Evolutionary conservation across 2,113 vertebrate genomes (phyloP).

Genomic region (Pseudonaja textilis): DNA sequence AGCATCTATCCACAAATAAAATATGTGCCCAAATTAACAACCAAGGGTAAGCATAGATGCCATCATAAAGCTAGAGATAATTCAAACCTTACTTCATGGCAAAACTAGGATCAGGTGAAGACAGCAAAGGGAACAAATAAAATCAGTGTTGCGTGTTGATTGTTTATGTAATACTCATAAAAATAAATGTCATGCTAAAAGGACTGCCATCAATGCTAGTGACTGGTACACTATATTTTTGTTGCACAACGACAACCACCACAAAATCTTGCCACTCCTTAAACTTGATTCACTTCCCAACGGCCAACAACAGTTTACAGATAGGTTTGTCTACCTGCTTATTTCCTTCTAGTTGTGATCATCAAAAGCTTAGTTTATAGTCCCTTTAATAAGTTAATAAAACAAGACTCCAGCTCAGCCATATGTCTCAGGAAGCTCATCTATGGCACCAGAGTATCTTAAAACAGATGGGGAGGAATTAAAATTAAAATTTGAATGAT

Average conservation of each 20-base stretch:
- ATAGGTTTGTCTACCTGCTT: constrained; percentile 26
- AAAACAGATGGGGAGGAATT: constrained; percentile 2
- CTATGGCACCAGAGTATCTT: constrained; percentile 24
- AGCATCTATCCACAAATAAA: constrained; percentile 49
- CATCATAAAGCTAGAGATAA: constrained; percentile 18
- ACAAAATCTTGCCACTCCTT: background rate
- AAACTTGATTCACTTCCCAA: constrained; percentile 28
- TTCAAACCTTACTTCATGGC: constrained; percentile 5
- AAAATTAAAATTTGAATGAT: constrained; percentile 37
- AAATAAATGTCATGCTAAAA: constrained; percentile 10
- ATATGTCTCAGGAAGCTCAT: background rate
- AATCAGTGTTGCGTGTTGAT: constrained; percentile 16
- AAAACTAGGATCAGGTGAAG: background rate
- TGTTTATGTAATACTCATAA: constrained; percentile 18
- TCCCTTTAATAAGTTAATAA: constrained; percentile 39
- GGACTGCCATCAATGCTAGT: constrained; percentile 28
- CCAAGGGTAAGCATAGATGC: background rate
- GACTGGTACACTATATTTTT: background rate
- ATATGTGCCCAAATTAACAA: constrained; percentile 30
- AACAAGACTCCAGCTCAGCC: constrained; percentile 16
- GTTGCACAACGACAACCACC: background rate
- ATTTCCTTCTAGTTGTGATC: constrained; percentile 32
- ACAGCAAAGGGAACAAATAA: background rate
- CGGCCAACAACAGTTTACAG: constrained; percentile 19
- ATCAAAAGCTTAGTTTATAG: constrained; percentile 1